phyloP scores from a whole-genome alignment of 2,888 invertebrate species.

The Abrostola triplasia region DNA sequence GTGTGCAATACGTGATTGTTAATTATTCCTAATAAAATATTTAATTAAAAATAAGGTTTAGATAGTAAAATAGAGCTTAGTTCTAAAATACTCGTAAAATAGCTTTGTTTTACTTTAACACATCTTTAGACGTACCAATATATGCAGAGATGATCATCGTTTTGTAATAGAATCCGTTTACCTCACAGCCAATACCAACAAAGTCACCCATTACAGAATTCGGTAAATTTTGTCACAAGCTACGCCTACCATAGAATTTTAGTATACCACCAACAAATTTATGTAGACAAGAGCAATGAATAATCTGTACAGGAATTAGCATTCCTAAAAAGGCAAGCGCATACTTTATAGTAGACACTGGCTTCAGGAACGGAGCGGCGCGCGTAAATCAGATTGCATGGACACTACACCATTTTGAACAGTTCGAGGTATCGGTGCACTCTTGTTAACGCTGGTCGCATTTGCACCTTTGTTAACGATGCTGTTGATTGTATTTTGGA shows the following conservation, averaged over 20 bases:
- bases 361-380: constrained; percentile 70
- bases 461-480: constrained; percentile 21
- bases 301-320: constrained; percentile 76
- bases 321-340: constrained; percentile 80
- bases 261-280: constrained; percentile 58
- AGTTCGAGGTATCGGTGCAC: constrained; percentile 65
- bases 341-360: constrained; percentile 71
- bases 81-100: too few species aligned
- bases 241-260: constrained; percentile 46
- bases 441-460: constrained; percentile 45
- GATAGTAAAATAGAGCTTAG: too few species aligned
- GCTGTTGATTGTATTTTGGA: not conserved
- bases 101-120: too few species aligned
- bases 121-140: too few species aligned
- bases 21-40: too few species aligned
- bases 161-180: too few species aligned
- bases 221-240: constrained; percentile 47
- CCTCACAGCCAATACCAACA: too few species aligned
- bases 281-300: constrained; percentile 69
- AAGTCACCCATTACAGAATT: constrained; percentile 39
- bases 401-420: constrained; percentile 79
- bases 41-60: too few species aligned
- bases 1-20: too few species aligned
- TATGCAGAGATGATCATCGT: too few species aligned
- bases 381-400: constrained; percentile 84